Base-by-base conservation (phyloP, 2,797 vertebrate genomes). In the Parauchenoglanis ngamensis region DNA sequence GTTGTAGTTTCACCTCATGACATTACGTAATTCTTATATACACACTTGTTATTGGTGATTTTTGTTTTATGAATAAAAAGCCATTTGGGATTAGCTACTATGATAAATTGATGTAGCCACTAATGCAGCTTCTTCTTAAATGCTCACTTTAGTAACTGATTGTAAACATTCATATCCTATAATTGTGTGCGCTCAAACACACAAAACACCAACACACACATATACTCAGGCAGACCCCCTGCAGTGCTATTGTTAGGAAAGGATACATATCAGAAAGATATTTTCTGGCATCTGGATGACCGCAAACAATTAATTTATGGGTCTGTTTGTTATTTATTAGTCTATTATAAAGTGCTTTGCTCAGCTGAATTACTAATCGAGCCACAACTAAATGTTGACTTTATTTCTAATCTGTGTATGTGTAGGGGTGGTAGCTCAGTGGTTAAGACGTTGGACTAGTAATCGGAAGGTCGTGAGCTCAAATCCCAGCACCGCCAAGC, bases 261-360 rank as follows among this genome's bases (percentile, higher is more conserved):
- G 92, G 93, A 95, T 93, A 90, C 89, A 91, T 7, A 49, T 85
- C 86, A 95, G 93, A 94, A 93, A 88, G 90, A 57, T 61, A 80
- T 13, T 40, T 40, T 40, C 40, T 7, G 86, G 92, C 40, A 40
- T 3, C 89, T 88, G 89, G 87, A 91, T 86, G 40, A 91, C 87
- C 67, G 70, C 91, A 85, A 94, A 95, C 94, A 94, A 94, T 95
- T 88, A 49, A 92, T 92, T 90, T 90, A 86, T 91, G 88, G 84
- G 85, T 86, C 54, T 73, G 83, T 87, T 31, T 92, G 73, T 86
- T 90, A 88, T 92, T 93, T 91, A 90, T 87, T 91, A 91, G 91
- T 92, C 92, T 59, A 6, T 57, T 59, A 25, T 40, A 12, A 59
- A 59, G 31, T 79, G 56, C 19, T 25, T 79, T 13, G 11, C 52